Base-by-base conservation (phyloP, 2,113 vertebrate species). In the Acanthochromis polyacanthus region DNA sequence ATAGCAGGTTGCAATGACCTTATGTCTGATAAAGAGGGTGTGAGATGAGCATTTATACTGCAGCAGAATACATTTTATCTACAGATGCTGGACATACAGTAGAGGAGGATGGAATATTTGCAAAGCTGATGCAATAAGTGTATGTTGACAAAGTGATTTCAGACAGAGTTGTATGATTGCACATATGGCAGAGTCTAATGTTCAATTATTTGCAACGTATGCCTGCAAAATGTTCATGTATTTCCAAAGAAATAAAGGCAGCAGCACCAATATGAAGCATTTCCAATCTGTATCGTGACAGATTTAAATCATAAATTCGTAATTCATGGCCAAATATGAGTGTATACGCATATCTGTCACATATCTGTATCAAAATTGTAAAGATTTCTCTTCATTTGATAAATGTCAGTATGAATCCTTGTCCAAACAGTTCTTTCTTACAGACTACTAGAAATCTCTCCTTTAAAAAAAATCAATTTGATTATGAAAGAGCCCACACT, bases 401-500 rank as follows among this genome's bases (percentile, higher is more conserved):
- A 78, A 61, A 85, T 70, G 70, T 78, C 67, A 51, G 10, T 38
- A 43, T 69, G 63, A 60, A 80, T 83, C 65, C 51, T 61, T 25
- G 22, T 78, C 82, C 64, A 79, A 77, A 76, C 75, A 57, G 14
- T 69, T 73, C 56, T 84, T 81, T 82, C 86, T 89, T 79, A 75
- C 67, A 80, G 75, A 84, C 77, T 71, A 86, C 75, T 71, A 80
- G 81, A 91, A 77, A 91, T 86, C 84, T 87, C 80, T 87, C 63
- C 66, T 75, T 63, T 82, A 77, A 50, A n/a, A 86, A 88, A 87
- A 91, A 91, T 93, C 91, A 61, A 92, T 92, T 92, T 93, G 86
- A 93, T 97, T 92, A 91, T 88, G 93, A 92, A 94, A 94, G 93
- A 92, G 91, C 87, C 80, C 68, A 93, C 83, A 93, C 88, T 93